Evolutionary conservation across 2,113 vertebrate genomes (phyloP).

Genomic region (Raphicerus campestris): DNA sequence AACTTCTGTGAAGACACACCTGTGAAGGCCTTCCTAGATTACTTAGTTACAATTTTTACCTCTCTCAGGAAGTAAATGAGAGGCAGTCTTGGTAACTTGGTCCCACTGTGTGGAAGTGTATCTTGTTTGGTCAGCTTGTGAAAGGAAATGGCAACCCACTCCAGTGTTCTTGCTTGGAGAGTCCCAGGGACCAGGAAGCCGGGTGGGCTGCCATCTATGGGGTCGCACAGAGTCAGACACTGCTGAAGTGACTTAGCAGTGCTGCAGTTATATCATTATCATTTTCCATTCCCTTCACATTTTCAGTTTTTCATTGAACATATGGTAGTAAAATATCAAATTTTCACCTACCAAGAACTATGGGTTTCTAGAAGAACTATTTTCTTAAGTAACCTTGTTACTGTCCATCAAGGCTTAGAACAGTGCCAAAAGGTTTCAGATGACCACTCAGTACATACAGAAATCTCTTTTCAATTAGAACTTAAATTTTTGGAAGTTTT

Average conservation of each 20-base stretch:
- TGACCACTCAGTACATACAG: not conserved
- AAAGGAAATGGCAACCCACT: no score
- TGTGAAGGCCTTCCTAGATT: not conserved
- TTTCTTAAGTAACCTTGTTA: slow-evolving; percentile 5
- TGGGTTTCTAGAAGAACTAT: not conserved
- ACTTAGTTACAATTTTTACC: not conserved
- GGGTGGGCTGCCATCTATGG: no score
- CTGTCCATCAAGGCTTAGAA: not conserved
- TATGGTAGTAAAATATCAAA: not conserved
- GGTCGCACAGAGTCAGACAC: no score
- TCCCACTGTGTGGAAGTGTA: not conserved
- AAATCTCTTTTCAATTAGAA: not conserved
- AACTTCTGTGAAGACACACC: not conserved
- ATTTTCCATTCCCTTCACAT: not conserved
- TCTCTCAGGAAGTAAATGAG: not conserved
- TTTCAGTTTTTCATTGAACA: not conserved
- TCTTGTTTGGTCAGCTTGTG: not conserved
- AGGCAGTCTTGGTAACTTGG: not conserved
- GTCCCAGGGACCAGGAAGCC: no score
- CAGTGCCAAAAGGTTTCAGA: not conserved
- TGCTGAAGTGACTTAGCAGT: no score
- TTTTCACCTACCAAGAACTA: not conserved
- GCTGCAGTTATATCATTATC: not conserved
- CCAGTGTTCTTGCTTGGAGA: no score
- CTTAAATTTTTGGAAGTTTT: not conserved